Evolutionary conservation across 2,113 vertebrate genomes (phyloP).

Genomic region (pig (Sus scrofa)): T2T-Sscrofa CM000822.6:78503501-78504000

Average conservation of each 20-base stretch:
- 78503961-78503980: slow-evolving; percentile 83
- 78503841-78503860: background rate
- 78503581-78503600: no score
- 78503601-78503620: no score
- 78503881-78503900: slow-evolving; percentile 52
- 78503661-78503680: no score
- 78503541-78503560: no score
- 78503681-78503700: no score
- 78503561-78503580: no score
- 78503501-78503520: no score
- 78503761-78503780: background rate
- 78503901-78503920: slow-evolving; percentile 83
- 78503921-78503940: slow-evolving; percentile 79
- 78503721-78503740: background rate
- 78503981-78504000: slow-evolving; percentile 79
- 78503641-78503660: no score
- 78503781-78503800: background rate
- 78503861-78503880: accelerated
- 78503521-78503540: no score
- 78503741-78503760: background rate
- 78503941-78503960: slow-evolving; percentile 80
- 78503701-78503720: background rate
- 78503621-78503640: no score
- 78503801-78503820: background rate
- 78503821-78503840: background rate